phyloP scores from a whole-genome alignment of 2,113 vertebrate species.

The Carettochelys insculpta region DNA sequence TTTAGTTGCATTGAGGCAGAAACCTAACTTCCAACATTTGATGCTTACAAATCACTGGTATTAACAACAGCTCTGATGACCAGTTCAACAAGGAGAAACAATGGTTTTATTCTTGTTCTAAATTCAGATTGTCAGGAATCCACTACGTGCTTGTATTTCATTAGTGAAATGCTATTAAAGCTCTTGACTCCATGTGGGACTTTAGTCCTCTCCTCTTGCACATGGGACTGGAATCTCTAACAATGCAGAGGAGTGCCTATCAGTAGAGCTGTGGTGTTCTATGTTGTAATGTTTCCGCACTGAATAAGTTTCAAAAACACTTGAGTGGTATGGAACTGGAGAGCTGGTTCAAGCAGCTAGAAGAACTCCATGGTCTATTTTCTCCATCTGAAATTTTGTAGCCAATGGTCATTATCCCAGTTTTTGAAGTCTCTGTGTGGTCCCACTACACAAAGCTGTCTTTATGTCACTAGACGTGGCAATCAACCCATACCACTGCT shows the following conservation, averaged over 20 bases:
- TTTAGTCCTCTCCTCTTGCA: neutral
- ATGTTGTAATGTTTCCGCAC: neutral
- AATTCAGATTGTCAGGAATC: neutral
- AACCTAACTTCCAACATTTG: neutral
- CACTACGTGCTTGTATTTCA: neutral
- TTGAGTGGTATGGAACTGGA: no score
- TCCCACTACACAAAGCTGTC: no score
- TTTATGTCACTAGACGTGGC: no score
- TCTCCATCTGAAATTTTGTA: no score
- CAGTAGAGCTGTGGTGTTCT: neutral
- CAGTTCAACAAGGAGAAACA: accelerated
- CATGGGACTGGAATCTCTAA: neutral
- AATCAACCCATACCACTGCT: no score
- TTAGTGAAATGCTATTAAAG: neutral
- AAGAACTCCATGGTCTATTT: no score
- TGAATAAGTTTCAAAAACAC: no score
- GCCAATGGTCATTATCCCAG: no score
- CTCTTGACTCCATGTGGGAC: neutral
- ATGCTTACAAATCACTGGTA: accelerated
- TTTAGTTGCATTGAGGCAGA: neutral
- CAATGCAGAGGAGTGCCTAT: neutral
- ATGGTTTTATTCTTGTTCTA: accelerated
- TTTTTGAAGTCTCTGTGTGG: no score
- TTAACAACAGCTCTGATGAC: neutral
- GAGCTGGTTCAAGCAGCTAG: no score